Evolutionary conservation across 2,113 vertebrate genomes (phyloP).

Genomic region (Manacus vitellinus): DNA sequence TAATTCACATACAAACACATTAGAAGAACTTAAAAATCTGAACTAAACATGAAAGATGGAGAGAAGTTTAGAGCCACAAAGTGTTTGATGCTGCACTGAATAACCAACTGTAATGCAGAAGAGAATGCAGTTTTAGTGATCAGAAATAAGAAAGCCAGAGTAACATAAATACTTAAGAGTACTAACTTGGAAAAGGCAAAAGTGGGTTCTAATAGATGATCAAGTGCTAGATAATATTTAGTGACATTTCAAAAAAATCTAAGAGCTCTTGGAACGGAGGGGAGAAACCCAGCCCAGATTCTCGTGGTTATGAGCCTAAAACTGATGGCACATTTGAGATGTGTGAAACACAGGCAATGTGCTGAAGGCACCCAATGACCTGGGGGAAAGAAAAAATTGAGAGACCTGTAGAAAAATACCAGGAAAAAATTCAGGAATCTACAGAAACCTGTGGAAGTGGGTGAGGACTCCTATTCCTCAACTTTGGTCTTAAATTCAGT

Average conservation of each 20-base stretch:
- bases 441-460: neutral
- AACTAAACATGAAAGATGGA: neutral
- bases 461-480: neutral
- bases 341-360: neutral
- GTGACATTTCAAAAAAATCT: neutral
- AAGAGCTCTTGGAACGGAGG: neutral
- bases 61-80: neutral
- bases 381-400: neutral
- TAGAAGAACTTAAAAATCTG: neutral
- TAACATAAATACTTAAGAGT: neutral
- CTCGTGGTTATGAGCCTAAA: neutral
- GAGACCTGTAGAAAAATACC: neutral
- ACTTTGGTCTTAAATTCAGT: neutral
- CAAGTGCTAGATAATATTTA: neutral
- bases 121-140: neutral
- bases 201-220: neutral
- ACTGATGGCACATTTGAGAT: fast-evolving
- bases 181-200: neutral
- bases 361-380: neutral
- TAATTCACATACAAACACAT: neutral
- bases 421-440: neutral
- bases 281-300: neutral
- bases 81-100: neutral
- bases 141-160: neutral
- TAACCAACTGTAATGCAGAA: neutral